phyloP scores from a whole-genome alignment of 2,113 vertebrate genomes.

The Dryoscopus gambensis region DNA sequence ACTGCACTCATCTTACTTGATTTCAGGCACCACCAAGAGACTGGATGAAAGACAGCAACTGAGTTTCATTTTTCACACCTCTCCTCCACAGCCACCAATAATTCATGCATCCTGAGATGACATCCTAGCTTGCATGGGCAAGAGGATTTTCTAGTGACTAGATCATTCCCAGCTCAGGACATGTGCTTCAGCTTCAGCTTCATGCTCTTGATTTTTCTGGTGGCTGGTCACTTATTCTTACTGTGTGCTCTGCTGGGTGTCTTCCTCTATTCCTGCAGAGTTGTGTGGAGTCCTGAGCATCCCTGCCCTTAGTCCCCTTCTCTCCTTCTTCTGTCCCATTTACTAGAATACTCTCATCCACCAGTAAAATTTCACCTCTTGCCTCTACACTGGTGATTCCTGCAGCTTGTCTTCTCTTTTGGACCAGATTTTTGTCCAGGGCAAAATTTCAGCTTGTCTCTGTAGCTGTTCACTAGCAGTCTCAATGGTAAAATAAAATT shows the following conservation, averaged over 20 bases:
- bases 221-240: background rate
- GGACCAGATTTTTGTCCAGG: background rate
- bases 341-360: background rate
- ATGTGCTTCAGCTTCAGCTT: background rate
- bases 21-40: background rate
- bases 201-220: background rate
- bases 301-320: background rate
- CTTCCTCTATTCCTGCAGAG: background rate
- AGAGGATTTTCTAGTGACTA: background rate
- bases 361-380: background rate
- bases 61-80: background rate
- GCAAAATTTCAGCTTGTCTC: background rate
- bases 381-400: background rate
- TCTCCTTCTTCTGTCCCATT: background rate
- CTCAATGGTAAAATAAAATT: background rate
- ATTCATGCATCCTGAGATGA: background rate
- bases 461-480: background rate
- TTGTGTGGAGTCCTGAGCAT: background rate
- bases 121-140: background rate
- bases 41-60: background rate
- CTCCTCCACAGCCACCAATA: background rate
- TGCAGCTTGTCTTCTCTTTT: background rate
- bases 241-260: rapidly evolving
- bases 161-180: background rate
- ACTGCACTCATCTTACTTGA: background rate